These are phyloP conservation scores for Carduelis carduelis DNA, from an alignment of 2,797 vertebrate genomes.

Conservation along the genomic window DNA sequence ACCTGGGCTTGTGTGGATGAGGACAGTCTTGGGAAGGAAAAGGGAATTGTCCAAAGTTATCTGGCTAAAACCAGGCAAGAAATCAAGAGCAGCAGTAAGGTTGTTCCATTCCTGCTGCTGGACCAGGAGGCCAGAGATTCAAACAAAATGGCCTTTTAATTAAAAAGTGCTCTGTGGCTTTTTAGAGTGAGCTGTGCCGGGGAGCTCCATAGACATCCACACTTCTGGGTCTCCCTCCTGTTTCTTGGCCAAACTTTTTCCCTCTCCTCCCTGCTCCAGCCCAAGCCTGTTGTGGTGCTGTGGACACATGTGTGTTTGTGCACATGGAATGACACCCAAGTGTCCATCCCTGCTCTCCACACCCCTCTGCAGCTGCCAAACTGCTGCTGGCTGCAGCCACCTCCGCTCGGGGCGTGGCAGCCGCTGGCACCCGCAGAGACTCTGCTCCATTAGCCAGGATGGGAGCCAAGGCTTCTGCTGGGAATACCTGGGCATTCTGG, in stretches of 20 bases:
- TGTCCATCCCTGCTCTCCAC: not conserved
- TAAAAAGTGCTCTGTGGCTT: not conserved
- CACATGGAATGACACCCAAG: not conserved
- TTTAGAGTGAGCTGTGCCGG: not conserved
- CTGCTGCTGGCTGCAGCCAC: not conserved
- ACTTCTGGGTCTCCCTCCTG: not conserved
- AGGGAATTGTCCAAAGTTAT: not conserved
- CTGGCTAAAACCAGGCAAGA: not conserved
- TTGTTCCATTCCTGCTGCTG: not conserved
- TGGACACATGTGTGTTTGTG: not conserved
- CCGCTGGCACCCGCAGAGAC: not conserved
- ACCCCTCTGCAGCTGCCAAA: not conserved
- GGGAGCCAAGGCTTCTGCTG: not conserved
- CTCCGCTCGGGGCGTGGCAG: not conserved
- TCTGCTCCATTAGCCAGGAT: not conserved
- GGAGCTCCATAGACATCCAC: not conserved
- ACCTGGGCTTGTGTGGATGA: not conserved
- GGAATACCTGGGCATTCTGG: not conserved
- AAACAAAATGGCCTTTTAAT: not conserved
- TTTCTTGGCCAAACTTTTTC: not conserved
- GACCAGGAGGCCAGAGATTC: not conserved
- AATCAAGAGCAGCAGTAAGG: not conserved
- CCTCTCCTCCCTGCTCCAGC: not conserved
- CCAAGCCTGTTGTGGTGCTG: not conserved
- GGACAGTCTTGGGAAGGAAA: not conserved